Conservation (phyloP, 1,140 invertebrate genomes). For the Brachionus calyciflorus region DNA sequence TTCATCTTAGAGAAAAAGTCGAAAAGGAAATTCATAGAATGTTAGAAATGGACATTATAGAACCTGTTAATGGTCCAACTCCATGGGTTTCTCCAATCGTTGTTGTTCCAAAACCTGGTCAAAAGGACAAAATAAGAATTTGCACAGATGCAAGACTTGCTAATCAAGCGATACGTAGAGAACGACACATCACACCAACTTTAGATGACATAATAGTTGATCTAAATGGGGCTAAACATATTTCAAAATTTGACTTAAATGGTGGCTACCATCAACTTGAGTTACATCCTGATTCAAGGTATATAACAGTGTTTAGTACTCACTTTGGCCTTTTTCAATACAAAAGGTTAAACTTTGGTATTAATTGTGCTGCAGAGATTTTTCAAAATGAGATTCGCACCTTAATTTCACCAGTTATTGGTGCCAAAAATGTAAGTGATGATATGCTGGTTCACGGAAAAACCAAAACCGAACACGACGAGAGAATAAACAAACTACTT, state of each 20-base stretch:
- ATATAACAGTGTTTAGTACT: slow-evolving; percentile 49
- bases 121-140: background rate
- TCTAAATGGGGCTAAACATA: slow-evolving; percentile 45
- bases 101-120: background rate
- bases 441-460: slow-evolving; percentile 49
- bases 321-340: slow-evolving; percentile 48
- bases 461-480: slow-evolving; percentile 48
- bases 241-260: slow-evolving; percentile 49
- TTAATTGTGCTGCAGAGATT: slow-evolving; percentile 46
- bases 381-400: slow-evolving; percentile 46
- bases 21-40: background rate
- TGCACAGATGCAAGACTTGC: background rate
- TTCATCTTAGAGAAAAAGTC: background rate
- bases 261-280: slow-evolving; percentile 51
- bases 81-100: background rate
- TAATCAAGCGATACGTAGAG: slow-evolving; percentile 38
- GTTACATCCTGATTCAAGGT: slow-evolving; percentile 39
- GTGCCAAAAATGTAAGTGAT: slow-evolving; percentile 47
- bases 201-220: slow-evolving; percentile 48
- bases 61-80: background rate
- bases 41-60: background rate
- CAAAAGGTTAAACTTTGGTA: slow-evolving; percentile 48
- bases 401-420: background rate
- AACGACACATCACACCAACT: slow-evolving; percentile 45
- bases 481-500: background rate